Percentiles rank a stretch among this genome's conserved stretches.
Evolutionary conservation across 1,140 invertebrate species (phyloP).

Genomic region (Saccostrea glomerata): DNA sequence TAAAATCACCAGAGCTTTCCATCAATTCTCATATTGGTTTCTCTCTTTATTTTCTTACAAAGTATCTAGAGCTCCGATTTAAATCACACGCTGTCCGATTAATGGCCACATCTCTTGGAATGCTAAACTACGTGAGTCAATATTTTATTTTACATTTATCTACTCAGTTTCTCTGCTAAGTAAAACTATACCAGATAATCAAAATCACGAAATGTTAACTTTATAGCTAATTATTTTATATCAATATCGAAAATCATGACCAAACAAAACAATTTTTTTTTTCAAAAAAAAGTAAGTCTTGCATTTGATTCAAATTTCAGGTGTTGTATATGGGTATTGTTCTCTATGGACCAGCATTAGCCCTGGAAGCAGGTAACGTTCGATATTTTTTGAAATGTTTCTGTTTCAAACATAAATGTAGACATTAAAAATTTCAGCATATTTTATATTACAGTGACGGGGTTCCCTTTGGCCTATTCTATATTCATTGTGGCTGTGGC

Average conservation of each 20-base stretch:
- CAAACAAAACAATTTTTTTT: too few relatives aligned
- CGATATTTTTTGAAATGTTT: too few relatives aligned
- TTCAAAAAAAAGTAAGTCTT: too few relatives aligned
- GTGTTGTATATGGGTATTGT: slow-evolving; percentile 93
- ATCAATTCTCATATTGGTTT: too few relatives aligned
- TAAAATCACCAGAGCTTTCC: not conserved
- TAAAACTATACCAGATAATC: not conserved
- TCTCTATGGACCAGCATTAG: slow-evolving; percentile 93
- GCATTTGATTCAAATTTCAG: slow-evolving; percentile 78
- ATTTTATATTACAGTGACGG: slow-evolving; percentile 48
- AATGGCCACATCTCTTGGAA: slow-evolving; percentile 65
- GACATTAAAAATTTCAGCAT: too few relatives aligned
- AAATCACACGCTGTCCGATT: slow-evolving; percentile 64
- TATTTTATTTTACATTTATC: not conserved
- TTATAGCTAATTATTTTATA: too few relatives aligned
- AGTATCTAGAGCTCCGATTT: slow-evolving; percentile 88
- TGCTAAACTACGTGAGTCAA: slow-evolving; percentile 79
- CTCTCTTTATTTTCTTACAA: slow-evolving; percentile 68
- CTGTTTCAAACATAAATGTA: too few relatives aligned
- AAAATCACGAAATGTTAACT: too few relatives aligned
- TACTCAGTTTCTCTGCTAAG: not conserved
- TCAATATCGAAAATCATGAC: too few relatives aligned
- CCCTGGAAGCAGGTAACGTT: slow-evolving; percentile 90
- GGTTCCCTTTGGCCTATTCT: slow-evolving; percentile 47
- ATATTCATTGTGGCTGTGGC: slow-evolving; percentile 46